Evolutionary conservation across 2,797 vertebrate genomes (phyloP).

Genomic region (Neopelma chrysocephalum): DNA sequence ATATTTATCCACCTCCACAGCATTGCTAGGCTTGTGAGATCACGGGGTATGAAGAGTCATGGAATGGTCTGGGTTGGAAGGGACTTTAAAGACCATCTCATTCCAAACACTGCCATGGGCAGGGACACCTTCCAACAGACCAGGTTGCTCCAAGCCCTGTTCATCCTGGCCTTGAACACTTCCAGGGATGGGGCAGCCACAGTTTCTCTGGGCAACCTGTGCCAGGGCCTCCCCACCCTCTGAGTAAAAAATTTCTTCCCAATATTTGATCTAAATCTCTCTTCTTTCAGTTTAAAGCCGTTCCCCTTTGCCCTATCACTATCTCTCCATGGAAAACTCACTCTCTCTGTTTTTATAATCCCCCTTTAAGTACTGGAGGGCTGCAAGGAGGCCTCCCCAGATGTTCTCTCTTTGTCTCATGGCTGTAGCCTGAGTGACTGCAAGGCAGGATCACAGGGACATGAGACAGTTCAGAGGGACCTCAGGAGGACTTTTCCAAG

Average conservation of each 20-base stretch:
- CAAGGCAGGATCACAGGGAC: neutral
- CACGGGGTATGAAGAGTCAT: neutral
- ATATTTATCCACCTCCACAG: neutral
- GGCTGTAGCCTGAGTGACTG: neutral
- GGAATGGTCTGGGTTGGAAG: neutral
- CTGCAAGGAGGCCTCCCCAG: neutral
- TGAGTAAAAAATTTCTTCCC: neutral
- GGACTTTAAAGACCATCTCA: neutral
- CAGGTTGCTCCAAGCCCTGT: neutral
- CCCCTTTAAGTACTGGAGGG: too few relatives aligned
- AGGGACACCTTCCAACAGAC: fast-evolving
- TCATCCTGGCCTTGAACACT: neutral
- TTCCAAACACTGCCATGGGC: neutral
- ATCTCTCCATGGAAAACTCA: neutral
- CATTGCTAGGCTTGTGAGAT: fast-evolving
- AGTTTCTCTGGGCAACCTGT: neutral
- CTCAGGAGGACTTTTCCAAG: neutral
- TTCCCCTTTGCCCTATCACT: neutral
- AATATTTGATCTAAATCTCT: neutral
- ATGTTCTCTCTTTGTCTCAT: neutral
- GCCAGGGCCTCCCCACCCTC: neutral
- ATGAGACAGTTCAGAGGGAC: neutral
- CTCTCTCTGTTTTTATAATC: neutral
- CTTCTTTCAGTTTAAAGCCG: neutral
- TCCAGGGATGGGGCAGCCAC: neutral